Conservation (phyloP, 2,888 invertebrate species). For the Cinara cedri region DNA sequence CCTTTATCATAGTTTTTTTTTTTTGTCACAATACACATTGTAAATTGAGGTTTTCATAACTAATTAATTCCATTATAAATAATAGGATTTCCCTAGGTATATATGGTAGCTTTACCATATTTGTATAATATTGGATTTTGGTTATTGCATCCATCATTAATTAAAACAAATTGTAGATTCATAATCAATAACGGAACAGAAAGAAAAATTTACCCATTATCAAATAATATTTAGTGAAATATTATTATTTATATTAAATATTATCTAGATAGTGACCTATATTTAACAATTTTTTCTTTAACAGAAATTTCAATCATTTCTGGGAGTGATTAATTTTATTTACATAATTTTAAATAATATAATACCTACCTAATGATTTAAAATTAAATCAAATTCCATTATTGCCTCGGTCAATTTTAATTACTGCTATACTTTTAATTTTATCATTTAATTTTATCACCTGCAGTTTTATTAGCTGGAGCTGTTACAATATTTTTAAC, state of each 20-base stretch:
- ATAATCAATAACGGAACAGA: slow-evolving; percentile 18
- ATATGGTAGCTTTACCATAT: slow-evolving; percentile 81
- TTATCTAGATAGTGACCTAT: no score
- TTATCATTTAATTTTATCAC: slow-evolving; percentile 20
- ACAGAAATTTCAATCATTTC: slow-evolving; percentile 10
- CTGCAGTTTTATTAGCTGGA: slow-evolving; percentile 22
- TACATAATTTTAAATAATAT: slow-evolving; percentile 15
- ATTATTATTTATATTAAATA: no score
- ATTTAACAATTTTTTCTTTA: slow-evolving; percentile 30
- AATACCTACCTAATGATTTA: slow-evolving; percentile 4
- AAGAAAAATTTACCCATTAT: slow-evolving; percentile 23
- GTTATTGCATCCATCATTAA: slow-evolving; percentile 73
- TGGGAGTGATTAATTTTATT: slow-evolving; percentile 33
- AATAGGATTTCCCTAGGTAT: slow-evolving; percentile 78
- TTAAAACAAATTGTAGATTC: slow-evolving; percentile 68
- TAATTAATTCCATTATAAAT: slow-evolving; percentile 80
- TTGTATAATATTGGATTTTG: slow-evolving; percentile 87
- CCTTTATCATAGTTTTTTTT: slow-evolving; percentile 85
- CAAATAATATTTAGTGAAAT: slow-evolving; percentile 8
- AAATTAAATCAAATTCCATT: slow-evolving; percentile 20
- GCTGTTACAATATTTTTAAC: slow-evolving; percentile 61
- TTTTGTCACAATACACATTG: slow-evolving; percentile 76
- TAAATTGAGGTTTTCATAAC: slow-evolving; percentile 85
- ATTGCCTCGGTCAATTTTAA: slow-evolving; percentile 33
- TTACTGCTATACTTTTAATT: slow-evolving; percentile 36